Base-by-base conservation (phyloP, 2,888 invertebrate species). In the Notodonta ziczac region DNA sequence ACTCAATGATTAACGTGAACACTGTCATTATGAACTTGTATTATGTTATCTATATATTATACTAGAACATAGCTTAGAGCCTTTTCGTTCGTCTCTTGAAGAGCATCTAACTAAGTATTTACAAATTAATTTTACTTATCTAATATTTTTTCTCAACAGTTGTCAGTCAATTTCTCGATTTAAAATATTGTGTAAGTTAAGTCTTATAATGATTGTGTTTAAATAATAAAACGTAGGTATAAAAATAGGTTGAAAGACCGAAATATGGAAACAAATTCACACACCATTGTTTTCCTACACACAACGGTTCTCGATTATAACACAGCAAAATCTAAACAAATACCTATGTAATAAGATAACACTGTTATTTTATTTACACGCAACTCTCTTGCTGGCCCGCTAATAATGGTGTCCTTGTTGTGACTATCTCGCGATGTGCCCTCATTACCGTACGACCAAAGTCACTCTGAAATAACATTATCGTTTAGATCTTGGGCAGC, bases 341-440 rank as follows among this genome's bases (percentile, higher is more conserved):
- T n/a, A n/a, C 4, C 13, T n/a, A n/a, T 24, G 24, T 46, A 10
- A 46, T n/a, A 13, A 46, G 4, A 42, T 46, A 46, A 5, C 46
- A 46, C 46, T 46, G 10, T 53, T 35, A 53, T 35, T 7, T 39
- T 12, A 16, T 42, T 56, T 44, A 56, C 44, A 56, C 56, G 44
- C 56, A 39, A 39, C 56, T 56, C 24, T 56, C 56, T 44, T 56
- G 56, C 12, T 56, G 56, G 44, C 42, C 24, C 12, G 56, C 12
- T 4, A 56, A 32, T 24, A 56, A 32, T 4, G 56, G 56, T 4
- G 56, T 56, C 44, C 56, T 42, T 2, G 56, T 56, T 1, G 56
- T 56, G 42, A 56, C 56, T 10, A 56, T 56, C 56, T 56, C 56
- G 0, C 44, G 44, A 13, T 56, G 56, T 24, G 44, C 16, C 24